Base-by-base conservation (phyloP, 2,888 invertebrate genomes). In the Cenopis cana region DNA sequence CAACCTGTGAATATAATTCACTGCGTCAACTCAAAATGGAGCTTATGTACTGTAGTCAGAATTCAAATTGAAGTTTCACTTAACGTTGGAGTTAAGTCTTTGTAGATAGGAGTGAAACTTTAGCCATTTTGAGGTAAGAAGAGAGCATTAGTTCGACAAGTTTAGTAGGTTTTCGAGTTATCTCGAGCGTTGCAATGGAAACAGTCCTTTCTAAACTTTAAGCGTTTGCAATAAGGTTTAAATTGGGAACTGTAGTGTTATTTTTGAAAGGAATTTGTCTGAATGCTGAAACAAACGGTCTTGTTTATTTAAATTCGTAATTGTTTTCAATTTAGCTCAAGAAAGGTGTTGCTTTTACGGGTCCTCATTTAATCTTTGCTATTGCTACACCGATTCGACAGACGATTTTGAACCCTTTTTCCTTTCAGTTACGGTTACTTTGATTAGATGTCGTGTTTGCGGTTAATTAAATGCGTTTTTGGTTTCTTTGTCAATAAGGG, bases 101-200 rank as follows among this genome's bases (percentile, higher is more conserved):
- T 81, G 76, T 74, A 78, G 77, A 75, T 74, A 75, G 74, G 76
- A 77, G 72, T 71, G 72, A 79, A 89, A 90, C 86, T 89, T 89
- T 82, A 82, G 82, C 89, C 88, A 88, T 90, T 90, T 89, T 85
- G 88, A 87, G 89, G 90, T 86, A 87, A 85, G 88, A 87, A 89
- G 87, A 85, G 89, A 85, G 89, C 89, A 89, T 90, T 90, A 90
- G 90, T 90, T 89, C 87, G 88, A 89, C 89, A 89, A 89, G 86
- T 89, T 87, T 86, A 84, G 89, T 82, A 81, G 85, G 85, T 88
- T 86, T 86, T 85, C 84, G 80, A 86, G 86, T 86, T 86, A 89
- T 89, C 86, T 86, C 72, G 76, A 78, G 76, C 77, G 79, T 82
- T 85, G 78, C 79, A 75, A 68, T 18, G 64, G 67, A 59, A 72